A percentile compares a stretch with the other conserved stretches of the same genome.
Evolutionary conservation across 2,888 invertebrate species (phyloP).

Genomic region (Aphidius colemani): DNA sequence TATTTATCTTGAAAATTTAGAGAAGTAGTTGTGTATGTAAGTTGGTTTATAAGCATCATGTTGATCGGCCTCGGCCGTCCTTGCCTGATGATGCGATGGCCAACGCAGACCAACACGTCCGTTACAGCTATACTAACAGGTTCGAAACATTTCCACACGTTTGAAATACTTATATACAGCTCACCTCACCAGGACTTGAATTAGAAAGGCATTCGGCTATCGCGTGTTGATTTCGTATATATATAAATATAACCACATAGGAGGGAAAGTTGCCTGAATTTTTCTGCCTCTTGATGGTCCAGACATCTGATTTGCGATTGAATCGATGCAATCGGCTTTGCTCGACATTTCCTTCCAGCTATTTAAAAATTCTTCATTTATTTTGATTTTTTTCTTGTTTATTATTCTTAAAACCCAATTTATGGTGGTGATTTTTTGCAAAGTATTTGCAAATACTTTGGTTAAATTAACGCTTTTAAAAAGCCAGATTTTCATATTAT

Average conservation of each 20-base stretch:
- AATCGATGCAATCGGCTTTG: conserved; percentile 18
- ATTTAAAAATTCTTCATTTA: conserved; percentile 14
- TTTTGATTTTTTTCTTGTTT: conserved; percentile 1
- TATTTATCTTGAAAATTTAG: no score
- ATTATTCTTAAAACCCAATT: background rate
- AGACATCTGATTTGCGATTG: conserved; percentile 9
- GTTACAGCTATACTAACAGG: conserved; percentile 48
- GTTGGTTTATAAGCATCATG: no score
- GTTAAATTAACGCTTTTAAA: no score
- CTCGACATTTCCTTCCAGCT: conserved; percentile 14
- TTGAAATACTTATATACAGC: conserved; percentile 25
- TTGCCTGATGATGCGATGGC: conserved; percentile 51
- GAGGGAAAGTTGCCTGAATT: conserved; percentile 51
- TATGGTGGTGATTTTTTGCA: background rate
- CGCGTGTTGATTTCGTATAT: conserved; percentile 34
- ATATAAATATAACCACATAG: conserved; percentile 40
- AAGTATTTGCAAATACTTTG: background rate
- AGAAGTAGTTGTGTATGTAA: no score
- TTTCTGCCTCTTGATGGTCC: conserved; percentile 21
- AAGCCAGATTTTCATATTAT: no score
- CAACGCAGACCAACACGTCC: conserved; percentile 27
- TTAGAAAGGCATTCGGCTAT: conserved; percentile 51
- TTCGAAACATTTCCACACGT: conserved; percentile 48
- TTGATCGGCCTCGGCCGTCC: conserved; percentile 58
- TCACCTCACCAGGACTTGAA: conserved; percentile 33